Conservation (phyloP, 2,797 vertebrate species). For the Huso huso region DNA sequence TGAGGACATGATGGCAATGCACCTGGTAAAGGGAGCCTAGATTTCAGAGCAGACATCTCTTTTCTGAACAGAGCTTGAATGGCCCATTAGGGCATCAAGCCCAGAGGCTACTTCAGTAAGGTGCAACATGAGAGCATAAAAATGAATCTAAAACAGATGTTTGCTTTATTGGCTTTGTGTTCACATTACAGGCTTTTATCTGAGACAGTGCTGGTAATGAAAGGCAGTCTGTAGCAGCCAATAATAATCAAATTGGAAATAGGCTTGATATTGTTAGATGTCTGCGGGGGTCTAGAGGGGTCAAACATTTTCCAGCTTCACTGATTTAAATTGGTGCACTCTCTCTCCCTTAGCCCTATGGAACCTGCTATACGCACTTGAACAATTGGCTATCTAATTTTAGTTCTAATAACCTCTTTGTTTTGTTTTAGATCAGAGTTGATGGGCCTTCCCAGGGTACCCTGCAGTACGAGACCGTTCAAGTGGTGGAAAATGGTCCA, state of each 20-base stretch:
- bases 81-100: constrained; percentile 11
- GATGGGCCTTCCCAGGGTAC: constrained; percentile 76
- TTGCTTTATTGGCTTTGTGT: constrained; percentile 12
- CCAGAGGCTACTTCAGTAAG: constrained; percentile 15
- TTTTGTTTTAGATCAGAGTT: constrained; percentile 74
- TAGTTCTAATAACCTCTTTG: not conserved
- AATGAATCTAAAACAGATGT: constrained; percentile 22
- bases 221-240: not conserved
- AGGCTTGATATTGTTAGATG: not conserved
- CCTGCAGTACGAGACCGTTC: constrained; percentile 83
- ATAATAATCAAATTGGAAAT: not conserved
- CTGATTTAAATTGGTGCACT: not conserved
- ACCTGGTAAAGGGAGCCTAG: not conserved
- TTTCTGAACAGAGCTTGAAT: constrained; percentile 3
- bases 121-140: constrained; percentile 26
- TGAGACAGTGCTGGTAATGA: not conserved
- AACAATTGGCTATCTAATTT: not conserved
- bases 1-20: not conserved
- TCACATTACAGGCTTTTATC: not conserved
- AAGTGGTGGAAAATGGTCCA: constrained; percentile 80
- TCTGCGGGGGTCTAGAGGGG: not conserved
- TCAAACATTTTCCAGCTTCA: not conserved
- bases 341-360: not conserved
- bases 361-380: not conserved
- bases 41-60: not conserved